Percentiles rank a stretch among this genome's conserved stretches.
phyloP scores from a whole-genome alignment of 2,888 invertebrate species.

The Papilio gigon region DNA sequence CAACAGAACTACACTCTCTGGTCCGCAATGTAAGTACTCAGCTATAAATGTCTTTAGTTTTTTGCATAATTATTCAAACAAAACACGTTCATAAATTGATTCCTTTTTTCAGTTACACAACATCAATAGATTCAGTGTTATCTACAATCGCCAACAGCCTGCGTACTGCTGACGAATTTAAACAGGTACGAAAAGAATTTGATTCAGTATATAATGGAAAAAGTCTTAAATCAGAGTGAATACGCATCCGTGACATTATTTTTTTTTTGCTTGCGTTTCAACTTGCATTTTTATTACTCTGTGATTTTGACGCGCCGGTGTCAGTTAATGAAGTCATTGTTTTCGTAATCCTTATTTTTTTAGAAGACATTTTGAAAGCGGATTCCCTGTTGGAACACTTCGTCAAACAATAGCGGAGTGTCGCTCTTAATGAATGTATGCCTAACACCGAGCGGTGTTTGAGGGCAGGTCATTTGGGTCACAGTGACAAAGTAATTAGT shows the following conservation, averaged over 20 bases:
- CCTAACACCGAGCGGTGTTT: constrained; percentile 52
- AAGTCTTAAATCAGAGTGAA: too few species aligned
- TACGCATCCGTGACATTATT: not conserved
- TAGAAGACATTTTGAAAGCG: constrained; percentile 32
- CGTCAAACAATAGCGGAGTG: constrained; percentile 45
- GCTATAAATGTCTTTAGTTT: not conserved
- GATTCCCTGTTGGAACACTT: constrained; percentile 42
- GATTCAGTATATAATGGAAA: too few species aligned
- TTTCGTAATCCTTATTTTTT: constrained; percentile 11
- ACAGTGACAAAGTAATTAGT: constrained; percentile 49
- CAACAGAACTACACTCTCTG: constrained; percentile 65
- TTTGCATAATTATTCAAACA: not conserved
- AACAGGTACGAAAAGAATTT: constrained; percentile 53
- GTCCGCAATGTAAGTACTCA: constrained; percentile 63
- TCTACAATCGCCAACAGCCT: constrained; percentile 59
- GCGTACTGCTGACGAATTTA: constrained; percentile 64
- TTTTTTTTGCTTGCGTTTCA: not conserved
- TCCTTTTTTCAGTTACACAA: constrained; percentile 56
- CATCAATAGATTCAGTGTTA: constrained; percentile 64
- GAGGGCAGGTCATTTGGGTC: constrained; percentile 55
- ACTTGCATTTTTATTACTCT: not conserved
- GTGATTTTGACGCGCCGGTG: not conserved
- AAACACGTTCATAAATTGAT: not conserved
- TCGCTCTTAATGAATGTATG: constrained; percentile 55
- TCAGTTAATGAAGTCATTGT: not conserved